Evolutionary conservation across 2,797 vertebrate species (phyloP).

Genomic region (Leucoraja ocellata): DNA sequence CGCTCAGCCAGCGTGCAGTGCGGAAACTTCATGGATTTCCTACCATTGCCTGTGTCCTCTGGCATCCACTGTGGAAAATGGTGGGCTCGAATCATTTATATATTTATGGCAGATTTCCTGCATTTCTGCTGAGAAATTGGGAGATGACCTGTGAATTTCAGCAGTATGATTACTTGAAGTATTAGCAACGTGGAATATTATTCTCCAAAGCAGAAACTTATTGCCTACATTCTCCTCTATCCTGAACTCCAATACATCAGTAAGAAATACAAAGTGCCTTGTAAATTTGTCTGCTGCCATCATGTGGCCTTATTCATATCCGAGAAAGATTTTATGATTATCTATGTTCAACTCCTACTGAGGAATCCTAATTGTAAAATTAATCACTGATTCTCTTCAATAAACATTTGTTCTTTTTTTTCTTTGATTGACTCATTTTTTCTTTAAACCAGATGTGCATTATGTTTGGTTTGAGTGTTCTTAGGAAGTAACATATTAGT

Average conservation of each 20-base stretch:
- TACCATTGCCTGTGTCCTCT: background rate
- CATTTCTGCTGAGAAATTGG: background rate
- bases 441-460: background rate
- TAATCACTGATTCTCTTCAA: background rate
- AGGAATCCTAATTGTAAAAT: background rate
- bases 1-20: background rate
- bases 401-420: background rate
- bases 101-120: background rate
- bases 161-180: background rate
- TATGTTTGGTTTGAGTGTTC: background rate
- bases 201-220: background rate
- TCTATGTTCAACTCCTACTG: background rate
- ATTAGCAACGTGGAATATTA: background rate
- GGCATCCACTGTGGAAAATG: background rate
- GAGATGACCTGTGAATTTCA: background rate
- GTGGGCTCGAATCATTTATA: background rate
- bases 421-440: background rate
- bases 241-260: background rate
- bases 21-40: background rate
- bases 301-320: conserved; percentile 4
- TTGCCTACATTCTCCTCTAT: background rate
- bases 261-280: background rate
- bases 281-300: background rate
- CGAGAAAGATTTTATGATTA: background rate
- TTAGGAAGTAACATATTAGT: background rate